Base-by-base conservation (phyloP, 2,888 invertebrate genomes). In the Barypeithes pellucidus region DNA sequence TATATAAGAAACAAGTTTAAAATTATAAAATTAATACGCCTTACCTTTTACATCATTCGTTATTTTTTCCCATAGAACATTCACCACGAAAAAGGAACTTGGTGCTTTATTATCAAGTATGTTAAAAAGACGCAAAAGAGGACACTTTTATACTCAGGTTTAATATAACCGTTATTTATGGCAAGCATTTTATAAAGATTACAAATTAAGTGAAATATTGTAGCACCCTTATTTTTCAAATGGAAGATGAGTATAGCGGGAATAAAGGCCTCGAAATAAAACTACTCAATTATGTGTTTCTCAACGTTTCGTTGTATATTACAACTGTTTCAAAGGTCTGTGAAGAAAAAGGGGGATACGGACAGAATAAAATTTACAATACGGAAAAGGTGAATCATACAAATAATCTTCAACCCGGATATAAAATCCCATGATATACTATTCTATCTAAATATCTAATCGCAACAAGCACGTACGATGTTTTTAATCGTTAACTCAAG, bases 151-250 rank as follows among this genome's bases (percentile, higher is more conserved):
- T 16, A 43, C 14, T 43, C 43, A 3, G 14, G 43, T 16, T 43
- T 43, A 43, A 16, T 43, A 43, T 43, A 43, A 43, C 14, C 43
- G 43, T 43, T 43, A 43, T 43, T 43, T 43, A 43, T 43, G 12
- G 43, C 43, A 43, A 16, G 43, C 43, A 14, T 14, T 43, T 43
- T 43, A 43, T 43, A 43, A 16, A 43, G 43, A 43, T 43, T 43
- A 43, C 43, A 16, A 43, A 43, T 43, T 43, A 43, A 43, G 43
- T 43, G 43, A 43, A 43, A 43, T 43, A 43, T 43, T 43, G 43
- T 43, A 43, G 43, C 43, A 43, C 43, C 43, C 16, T 43, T 43
- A 43, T 43, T 16, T 43, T 43, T 43, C 43, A 43, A 16, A 43
- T 16, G 39, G 39, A 39, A 39, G n/a, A 39, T n/a, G 39, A 39